Conservation (phyloP, 2,888 invertebrate species). For the Pyralis farinalis region DNA sequence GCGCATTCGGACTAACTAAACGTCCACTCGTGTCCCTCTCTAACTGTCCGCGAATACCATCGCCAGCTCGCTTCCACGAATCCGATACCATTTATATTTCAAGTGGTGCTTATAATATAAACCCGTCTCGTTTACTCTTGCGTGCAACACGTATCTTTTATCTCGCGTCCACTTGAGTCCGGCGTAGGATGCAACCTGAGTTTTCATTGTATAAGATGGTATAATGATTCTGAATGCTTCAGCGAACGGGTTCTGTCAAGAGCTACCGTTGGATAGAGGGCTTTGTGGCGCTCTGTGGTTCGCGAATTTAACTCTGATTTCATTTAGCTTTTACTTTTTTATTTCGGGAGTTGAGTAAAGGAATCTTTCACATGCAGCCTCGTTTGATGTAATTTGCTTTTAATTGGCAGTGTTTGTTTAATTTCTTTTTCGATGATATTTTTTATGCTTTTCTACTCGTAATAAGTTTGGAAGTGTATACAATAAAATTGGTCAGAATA, state of each 20-base stretch:
- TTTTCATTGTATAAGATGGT: constrained; percentile 32
- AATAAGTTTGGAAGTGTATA: no score
- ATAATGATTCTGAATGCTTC: constrained; percentile 19
- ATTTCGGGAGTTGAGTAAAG: neutral
- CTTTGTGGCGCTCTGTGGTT: neutral
- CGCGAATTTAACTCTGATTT: neutral
- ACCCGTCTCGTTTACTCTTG: constrained; percentile 39
- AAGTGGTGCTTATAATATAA: constrained; percentile 53
- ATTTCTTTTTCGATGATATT: neutral
- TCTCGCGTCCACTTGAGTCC: constrained; percentile 32
- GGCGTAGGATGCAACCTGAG: constrained; percentile 35
- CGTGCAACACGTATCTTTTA: constrained; percentile 15
- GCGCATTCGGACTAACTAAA: constrained; percentile 17
- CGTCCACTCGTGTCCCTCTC: constrained; percentile 13
- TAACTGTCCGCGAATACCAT: constrained; percentile 5
- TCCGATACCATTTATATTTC: constrained; percentile 75
- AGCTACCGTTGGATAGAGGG: constrained; percentile 3
- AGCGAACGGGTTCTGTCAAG: constrained; percentile 11
- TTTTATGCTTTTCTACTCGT: no score
- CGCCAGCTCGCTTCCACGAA: constrained; percentile 38
- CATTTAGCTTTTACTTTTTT: neutral
- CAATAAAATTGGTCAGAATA: no score
- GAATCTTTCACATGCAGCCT: neutral
- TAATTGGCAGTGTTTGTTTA: neutral
- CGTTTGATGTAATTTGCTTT: neutral